Percentiles rank a stretch among this genome's conserved stretches.
Evolutionary conservation across 92 coral and sea anemone species (phyloP).

Genomic region (Umimayanthus kanabou): DNA sequence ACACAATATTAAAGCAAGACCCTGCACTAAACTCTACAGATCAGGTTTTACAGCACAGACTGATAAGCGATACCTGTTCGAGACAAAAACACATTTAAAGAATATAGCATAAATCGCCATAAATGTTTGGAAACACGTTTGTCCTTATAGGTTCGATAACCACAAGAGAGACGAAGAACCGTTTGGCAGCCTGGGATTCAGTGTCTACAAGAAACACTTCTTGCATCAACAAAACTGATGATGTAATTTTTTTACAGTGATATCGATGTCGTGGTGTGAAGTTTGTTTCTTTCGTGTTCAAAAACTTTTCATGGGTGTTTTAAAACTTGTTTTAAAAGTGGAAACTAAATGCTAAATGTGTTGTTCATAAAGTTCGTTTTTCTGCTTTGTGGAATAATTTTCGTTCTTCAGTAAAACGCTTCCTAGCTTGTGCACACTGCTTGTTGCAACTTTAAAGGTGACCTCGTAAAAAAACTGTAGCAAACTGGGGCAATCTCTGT

Average conservation of each 20-base stretch:
- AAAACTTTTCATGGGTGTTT: not conserved
- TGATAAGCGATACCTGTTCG: not conserved
- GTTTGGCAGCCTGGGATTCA: not conserved
- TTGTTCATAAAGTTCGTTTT: not conserved
- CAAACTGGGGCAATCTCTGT: not conserved
- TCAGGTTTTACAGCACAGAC: too few species aligned
- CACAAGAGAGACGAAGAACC: not conserved
- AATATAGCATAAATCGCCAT: not conserved
- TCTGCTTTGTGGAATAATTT: too few species aligned
- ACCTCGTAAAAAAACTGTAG: not conserved
- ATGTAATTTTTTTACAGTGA: constrained; percentile 7
- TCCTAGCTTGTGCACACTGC: not conserved
- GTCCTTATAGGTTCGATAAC: not conserved
- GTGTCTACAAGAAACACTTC: constrained; percentile 15
- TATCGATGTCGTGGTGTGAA: not conserved
- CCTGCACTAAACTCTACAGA: too few species aligned
- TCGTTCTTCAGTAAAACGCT: not conserved
- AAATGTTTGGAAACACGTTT: not conserved
- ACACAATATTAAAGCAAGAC: too few species aligned
- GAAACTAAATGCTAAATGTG: not conserved
- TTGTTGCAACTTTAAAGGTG: not conserved
- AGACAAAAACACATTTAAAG: not conserved
- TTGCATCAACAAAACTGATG: constrained; percentile 8
- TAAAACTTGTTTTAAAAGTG: not conserved
- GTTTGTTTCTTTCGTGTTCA: not conserved